Evolutionary conservation across 2,888 invertebrate genomes (phyloP).

Genomic region (Orchesella flavescens): DNA sequence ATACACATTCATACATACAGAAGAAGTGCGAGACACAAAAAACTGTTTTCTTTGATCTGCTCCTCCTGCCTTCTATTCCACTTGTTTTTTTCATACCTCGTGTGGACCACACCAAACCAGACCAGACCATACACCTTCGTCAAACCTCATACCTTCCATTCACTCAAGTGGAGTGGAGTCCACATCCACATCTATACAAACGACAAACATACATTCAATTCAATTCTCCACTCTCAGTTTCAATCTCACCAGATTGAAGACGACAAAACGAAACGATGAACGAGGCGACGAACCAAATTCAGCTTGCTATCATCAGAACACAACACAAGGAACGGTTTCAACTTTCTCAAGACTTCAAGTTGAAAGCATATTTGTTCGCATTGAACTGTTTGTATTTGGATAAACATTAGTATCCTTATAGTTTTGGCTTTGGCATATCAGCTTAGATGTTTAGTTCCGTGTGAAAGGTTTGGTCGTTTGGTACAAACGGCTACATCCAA

Average conservation of each 20-base stretch:
- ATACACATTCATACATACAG: background rate
- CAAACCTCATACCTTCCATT: slow-evolving; percentile 3
- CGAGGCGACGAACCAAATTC: slow-evolving; percentile 16
- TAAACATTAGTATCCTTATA: slow-evolving; percentile 14
- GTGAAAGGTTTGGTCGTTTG: background rate
- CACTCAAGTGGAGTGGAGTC: background rate
- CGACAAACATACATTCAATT: background rate
- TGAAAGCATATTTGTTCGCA: slow-evolving; percentile 12
- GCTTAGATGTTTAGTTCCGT: too few relatives aligned
- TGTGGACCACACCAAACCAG: too few relatives aligned
- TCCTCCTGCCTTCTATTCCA: background rate
- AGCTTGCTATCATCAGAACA: slow-evolving; percentile 28
- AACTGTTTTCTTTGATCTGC: slow-evolving; percentile 27
- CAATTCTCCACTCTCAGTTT: background rate
- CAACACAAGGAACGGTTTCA: background rate
- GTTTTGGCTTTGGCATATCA: too few relatives aligned
- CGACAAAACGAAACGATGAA: background rate
- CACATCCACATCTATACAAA: slow-evolving; percentile 12
- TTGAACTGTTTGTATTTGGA: background rate
- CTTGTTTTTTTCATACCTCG: slow-evolving; percentile 2
- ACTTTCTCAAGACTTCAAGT: slow-evolving; percentile 15
- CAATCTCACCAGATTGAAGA: background rate
- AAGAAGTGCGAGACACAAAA: slow-evolving; percentile 1
- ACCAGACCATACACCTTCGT: too few relatives aligned
- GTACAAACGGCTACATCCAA: slow-evolving; percentile 9